Percentiles rank a stretch among this genome's conserved stretches.
Conservation (phyloP, 2,113 vertebrate genomes). For the Macaca mulatta region DNA sequence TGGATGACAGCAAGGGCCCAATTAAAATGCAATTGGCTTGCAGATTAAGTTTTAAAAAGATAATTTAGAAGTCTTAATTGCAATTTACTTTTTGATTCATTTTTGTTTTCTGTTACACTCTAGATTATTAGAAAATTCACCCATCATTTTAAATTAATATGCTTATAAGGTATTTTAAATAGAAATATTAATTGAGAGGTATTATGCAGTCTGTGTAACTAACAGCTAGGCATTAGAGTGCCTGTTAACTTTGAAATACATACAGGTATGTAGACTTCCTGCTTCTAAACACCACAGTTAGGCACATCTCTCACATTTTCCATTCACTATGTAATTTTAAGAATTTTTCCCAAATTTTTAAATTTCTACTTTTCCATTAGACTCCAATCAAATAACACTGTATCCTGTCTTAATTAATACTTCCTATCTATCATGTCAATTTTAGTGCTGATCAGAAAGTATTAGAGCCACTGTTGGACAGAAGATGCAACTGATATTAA, state of each 20-base stretch:
- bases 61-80: fast-evolving
- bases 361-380: not conserved
- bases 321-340: not conserved
- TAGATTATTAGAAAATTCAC: not conserved
- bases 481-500: not conserved
- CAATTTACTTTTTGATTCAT: not conserved
- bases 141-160: not conserved
- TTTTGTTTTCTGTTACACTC: not conserved
- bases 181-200: not conserved
- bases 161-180: not conserved
- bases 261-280: not conserved
- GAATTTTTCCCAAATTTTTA: not conserved
- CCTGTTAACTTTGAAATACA: not conserved
- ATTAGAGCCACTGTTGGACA: not conserved
- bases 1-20: not conserved
- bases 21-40: not conserved
- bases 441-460: not conserved
- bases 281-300: not conserved
- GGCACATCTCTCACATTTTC: not conserved
- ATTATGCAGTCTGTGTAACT: not conserved
- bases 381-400: not conserved
- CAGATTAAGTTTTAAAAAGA: not conserved
- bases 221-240: not conserved
- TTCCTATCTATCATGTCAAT: not conserved
- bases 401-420: not conserved